Evolutionary conservation across 2,888 invertebrate genomes (phyloP).

Genomic region (Archaeoteleia sp.): DNA sequence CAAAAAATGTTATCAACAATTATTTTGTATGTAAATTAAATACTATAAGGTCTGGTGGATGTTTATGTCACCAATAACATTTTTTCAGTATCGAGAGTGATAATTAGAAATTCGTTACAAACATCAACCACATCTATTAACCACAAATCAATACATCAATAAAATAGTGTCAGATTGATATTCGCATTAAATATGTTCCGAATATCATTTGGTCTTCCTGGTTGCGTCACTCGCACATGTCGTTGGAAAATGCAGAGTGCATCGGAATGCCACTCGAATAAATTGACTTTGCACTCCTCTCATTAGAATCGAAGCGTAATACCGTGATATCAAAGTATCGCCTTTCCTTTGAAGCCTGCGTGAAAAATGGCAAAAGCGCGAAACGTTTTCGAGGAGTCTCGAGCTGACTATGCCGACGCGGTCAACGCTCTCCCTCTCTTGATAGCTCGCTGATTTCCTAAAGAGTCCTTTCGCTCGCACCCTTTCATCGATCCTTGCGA

Average conservation of each 20-base stretch:
- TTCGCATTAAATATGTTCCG: conserved; percentile 31
- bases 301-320: conserved; percentile 30
- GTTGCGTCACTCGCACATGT: conserved; percentile 44
- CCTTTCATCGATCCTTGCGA: conserved; percentile 61
- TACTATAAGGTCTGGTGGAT: too few relatives aligned
- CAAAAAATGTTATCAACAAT: too few relatives aligned
- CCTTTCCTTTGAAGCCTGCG: conserved; percentile 26
- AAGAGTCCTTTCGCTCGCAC: conserved; percentile 55
- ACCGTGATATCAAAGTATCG: conserved; percentile 39
- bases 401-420: conserved; percentile 18
- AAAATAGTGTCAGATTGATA: conserved; percentile 18
- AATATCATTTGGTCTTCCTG: conserved; percentile 31
- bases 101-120: too few relatives aligned
- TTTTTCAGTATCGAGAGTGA: too few relatives aligned
- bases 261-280: conserved; percentile 34
- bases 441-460: conserved; percentile 51
- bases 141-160: too few relatives aligned
- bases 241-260: conserved; percentile 35
- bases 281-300: conserved; percentile 32
- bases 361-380: conserved; percentile 33
- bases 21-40: too few relatives aligned
- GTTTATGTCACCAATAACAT: too few relatives aligned
- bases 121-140: too few relatives aligned
- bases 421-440: conserved; percentile 28
- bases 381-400: conserved; percentile 17